Evolutionary conservation across 2,113 vertebrate species (phyloP).

Genomic region (Triplophysa rosa): DNA sequence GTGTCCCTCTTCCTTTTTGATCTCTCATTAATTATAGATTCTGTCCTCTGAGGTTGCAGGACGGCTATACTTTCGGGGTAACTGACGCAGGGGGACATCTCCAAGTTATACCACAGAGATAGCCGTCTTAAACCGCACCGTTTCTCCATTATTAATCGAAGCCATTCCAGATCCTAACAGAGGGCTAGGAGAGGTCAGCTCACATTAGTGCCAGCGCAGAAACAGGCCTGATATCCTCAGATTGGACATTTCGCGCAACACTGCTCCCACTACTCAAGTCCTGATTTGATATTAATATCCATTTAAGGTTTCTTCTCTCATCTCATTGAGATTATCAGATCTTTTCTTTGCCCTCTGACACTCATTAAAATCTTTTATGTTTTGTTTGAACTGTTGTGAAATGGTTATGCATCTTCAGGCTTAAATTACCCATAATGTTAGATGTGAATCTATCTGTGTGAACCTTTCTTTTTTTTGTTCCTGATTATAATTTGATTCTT

Average conservation of each 20-base stretch:
- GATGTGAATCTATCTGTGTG: conserved; percentile 46
- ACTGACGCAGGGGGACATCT: conserved; percentile 59
- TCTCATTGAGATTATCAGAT: conserved; percentile 71
- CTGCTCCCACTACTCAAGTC: conserved; percentile 67
- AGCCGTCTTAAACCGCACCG: conserved; percentile 66
- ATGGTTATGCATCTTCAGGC: conserved; percentile 38
- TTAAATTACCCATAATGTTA: conserved; percentile 39
- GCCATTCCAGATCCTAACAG: conserved; percentile 61
- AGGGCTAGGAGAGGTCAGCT: conserved; percentile 72
- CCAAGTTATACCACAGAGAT: conserved; percentile 15
- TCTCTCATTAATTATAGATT: conserved; percentile 78
- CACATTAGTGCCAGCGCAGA: conserved; percentile 69
- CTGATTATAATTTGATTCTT: conserved; percentile 18
- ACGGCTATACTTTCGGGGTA: conserved; percentile 64
- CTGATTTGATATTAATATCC: conserved; percentile 81
- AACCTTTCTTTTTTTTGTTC: conserved; percentile 39
- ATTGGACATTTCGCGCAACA: conserved; percentile 82
- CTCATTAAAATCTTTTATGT: conserved; percentile 59
- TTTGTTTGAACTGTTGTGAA: conserved; percentile 50
- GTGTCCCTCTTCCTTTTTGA: conserved; percentile 67
- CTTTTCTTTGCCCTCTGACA: conserved; percentile 55
- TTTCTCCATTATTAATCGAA: conserved; percentile 79
- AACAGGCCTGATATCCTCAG: conserved; percentile 60
- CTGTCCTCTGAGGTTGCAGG: conserved; percentile 62
- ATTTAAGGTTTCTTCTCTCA: conserved; percentile 67